Percentiles rank a stretch among this genome's conserved stretches.
Conservation (phyloP, 2,797 vertebrate genomes). For the Aphelocoma californica region DNA sequence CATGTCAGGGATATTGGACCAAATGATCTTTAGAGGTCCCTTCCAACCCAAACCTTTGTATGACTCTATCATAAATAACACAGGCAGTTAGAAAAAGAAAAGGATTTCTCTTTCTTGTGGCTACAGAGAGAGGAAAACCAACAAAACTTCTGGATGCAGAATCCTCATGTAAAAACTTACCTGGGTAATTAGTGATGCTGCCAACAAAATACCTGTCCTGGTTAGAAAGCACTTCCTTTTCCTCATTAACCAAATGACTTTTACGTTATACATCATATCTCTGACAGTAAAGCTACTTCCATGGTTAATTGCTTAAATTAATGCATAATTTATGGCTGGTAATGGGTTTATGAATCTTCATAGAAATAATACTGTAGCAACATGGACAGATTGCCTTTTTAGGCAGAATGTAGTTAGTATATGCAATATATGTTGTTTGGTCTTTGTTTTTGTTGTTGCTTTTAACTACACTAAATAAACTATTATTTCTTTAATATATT, state of each 20-base stretch:
- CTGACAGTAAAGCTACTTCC: slow-evolving; percentile 62
- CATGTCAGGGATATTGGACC: background rate
- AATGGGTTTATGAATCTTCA: slow-evolving; percentile 29
- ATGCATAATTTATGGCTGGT: slow-evolving; percentile 43
- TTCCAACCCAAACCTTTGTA: background rate
- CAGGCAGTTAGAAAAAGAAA: background rate
- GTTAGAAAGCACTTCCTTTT: slow-evolving; percentile 54
- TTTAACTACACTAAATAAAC: background rate
- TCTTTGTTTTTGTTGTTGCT: background rate
- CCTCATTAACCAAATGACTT: slow-evolving; percentile 70
- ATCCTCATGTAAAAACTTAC: slow-evolving; percentile 6
- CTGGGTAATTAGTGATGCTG: slow-evolving; percentile 39
- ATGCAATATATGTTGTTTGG: background rate
- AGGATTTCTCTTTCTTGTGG: background rate
- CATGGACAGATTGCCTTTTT: background rate
- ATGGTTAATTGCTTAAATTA: slow-evolving; percentile 74
- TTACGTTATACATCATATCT: slow-evolving; percentile 57
- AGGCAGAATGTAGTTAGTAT: background rate
- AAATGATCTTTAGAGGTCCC: background rate
- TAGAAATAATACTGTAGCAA: slow-evolving; percentile 37
- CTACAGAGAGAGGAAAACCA: background rate
- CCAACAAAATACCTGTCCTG: slow-evolving; percentile 52
- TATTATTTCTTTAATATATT: background rate
- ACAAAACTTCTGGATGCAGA: background rate
- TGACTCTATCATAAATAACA: background rate